These are phyloP conservation scores for Pegoplata infirma DNA, from an alignment of 2,888 invertebrate species.

Conservation along the genomic window DNA sequence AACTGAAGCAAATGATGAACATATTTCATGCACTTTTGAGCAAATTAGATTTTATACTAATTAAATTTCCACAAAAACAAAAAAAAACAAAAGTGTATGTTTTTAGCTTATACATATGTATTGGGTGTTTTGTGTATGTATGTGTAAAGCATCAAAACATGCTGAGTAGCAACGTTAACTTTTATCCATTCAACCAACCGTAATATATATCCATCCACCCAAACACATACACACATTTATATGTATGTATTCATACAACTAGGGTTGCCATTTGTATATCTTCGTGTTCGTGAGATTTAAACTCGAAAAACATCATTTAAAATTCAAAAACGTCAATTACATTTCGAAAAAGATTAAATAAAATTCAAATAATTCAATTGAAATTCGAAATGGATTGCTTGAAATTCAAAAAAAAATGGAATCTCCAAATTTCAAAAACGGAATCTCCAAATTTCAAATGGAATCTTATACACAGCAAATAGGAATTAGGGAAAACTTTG, in stretches of 20 bases:
- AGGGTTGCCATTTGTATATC: constrained; percentile 19
- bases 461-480: too few relatives aligned
- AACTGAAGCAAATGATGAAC: constrained; percentile 59
- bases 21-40: constrained; percentile 78
- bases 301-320: too few relatives aligned
- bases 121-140: constrained; percentile 5
- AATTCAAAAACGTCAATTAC: too few relatives aligned
- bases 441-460: too few relatives aligned
- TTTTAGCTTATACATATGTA: constrained; percentile 6
- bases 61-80: constrained; percentile 77
- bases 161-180: constrained; percentile 65
- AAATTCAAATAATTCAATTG: too few relatives aligned
- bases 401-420: too few relatives aligned
- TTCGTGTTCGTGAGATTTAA: too few relatives aligned
- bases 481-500: too few relatives aligned
- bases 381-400: too few relatives aligned
- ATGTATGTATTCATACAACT: not conserved
- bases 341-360: too few relatives aligned
- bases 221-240: too few relatives aligned
- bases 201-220: constrained; percentile 32
- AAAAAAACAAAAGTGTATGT: constrained; percentile 26
- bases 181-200: constrained; percentile 55
- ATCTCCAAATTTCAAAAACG: too few relatives aligned
- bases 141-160: constrained; percentile 24
- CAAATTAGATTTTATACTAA: constrained; percentile 78